Evolutionary conservation across 2,113 vertebrate genomes (phyloP).

Genomic region (Carassius auratus): DNA sequence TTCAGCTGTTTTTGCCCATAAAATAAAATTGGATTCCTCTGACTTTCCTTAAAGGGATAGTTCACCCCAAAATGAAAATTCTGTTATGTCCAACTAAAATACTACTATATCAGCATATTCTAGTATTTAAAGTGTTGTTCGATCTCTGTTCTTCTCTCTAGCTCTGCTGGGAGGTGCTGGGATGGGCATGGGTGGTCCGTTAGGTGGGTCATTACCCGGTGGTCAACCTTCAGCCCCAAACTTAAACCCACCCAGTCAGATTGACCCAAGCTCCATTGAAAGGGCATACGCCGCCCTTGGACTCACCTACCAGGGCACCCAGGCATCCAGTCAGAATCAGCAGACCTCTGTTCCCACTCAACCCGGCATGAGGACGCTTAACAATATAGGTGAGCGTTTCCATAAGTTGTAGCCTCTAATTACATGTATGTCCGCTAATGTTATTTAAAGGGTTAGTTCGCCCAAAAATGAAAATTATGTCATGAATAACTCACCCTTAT

Average conservation of each 20-base stretch:
- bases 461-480: too few species aligned
- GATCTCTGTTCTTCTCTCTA: constrained; percentile 58
- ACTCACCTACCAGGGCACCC: constrained; percentile 94
- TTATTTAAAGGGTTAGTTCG: too few species aligned
- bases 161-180: constrained; percentile 87
- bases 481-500: too few species aligned
- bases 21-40: too few species aligned
- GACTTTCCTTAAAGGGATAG: too few species aligned
- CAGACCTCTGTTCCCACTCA: constrained; percentile 79
- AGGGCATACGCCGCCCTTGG: constrained; percentile 95
- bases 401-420: background rate
- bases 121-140: background rate
- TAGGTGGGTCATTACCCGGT: constrained; percentile 82
- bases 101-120: background rate
- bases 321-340: constrained; percentile 82
- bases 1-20: background rate
- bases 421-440: background rate
- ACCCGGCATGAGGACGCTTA: constrained; percentile 84
- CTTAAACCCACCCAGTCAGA: constrained; percentile 91
- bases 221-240: constrained; percentile 84
- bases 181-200: constrained; percentile 82
- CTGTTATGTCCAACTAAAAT: background rate
- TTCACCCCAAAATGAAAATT: too few species aligned
- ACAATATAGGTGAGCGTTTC: constrained; percentile 41
- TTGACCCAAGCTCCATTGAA: constrained; percentile 97